Evolutionary conservation across 2,113 vertebrate species (phyloP).

Genomic region (Empidonax alnorum): DNA sequence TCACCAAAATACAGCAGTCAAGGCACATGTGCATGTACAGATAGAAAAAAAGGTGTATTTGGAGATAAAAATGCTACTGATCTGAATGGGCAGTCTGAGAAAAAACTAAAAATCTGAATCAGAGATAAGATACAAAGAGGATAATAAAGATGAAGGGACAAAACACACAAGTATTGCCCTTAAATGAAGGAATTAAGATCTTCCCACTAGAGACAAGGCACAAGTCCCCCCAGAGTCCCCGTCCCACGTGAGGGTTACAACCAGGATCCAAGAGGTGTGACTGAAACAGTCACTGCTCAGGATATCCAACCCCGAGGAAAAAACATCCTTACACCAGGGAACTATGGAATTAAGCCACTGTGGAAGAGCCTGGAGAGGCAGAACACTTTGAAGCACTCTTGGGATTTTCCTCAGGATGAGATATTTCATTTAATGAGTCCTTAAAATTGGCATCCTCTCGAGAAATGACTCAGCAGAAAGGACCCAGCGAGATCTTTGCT

Average conservation of each 20-base stretch:
- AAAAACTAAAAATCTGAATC: not conserved
- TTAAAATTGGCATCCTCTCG: not conserved
- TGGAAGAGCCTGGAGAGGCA: not conserved
- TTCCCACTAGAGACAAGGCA: not conserved
- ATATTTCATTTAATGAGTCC: not conserved
- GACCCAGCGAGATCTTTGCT: not conserved
- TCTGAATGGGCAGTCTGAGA: not conserved
- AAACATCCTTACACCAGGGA: not conserved
- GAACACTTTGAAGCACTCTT: not conserved
- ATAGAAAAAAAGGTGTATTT: not conserved
- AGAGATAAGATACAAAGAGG: rapidly evolving
- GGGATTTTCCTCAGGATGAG: not conserved
- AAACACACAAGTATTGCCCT: not conserved
- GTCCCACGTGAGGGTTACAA: not conserved
- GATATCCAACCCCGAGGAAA: not conserved
- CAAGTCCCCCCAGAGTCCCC: not conserved
- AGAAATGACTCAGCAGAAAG: conserved; percentile 19
- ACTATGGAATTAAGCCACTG: not conserved
- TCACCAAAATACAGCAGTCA: not conserved
- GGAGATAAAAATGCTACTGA: not conserved
- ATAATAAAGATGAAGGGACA: not conserved
- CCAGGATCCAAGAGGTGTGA: not conserved
- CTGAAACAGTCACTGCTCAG: not conserved
- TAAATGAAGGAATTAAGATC: not conserved
- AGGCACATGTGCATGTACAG: rapidly evolving